phyloP scores from a whole-genome alignment of 2,888 invertebrate species.

The Pheosia gnoma region DNA sequence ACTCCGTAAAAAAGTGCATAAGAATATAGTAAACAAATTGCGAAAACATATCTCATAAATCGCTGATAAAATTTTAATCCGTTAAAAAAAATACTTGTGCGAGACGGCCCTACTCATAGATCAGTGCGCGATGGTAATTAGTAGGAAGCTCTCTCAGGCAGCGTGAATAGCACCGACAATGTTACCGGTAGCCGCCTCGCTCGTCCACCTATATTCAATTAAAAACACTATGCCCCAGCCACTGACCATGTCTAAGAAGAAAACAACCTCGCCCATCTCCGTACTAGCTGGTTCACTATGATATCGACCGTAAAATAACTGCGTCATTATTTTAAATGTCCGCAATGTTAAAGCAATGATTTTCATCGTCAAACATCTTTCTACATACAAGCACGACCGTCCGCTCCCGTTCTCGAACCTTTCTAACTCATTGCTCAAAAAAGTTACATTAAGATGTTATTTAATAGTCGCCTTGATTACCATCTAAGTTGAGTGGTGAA shows the following conservation, averaged over 20 bases:
- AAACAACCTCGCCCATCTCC: constrained; percentile 40
- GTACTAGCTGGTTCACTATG: constrained; percentile 24
- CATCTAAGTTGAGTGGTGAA: constrained; percentile 81
- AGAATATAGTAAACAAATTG: too few relatives aligned
- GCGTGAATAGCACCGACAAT: constrained; percentile 71
- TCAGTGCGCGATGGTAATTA: constrained; percentile 63
- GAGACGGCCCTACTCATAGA: not conserved
- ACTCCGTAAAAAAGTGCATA: too few relatives aligned
- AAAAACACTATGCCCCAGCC: constrained; percentile 60
- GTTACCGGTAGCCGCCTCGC: constrained; percentile 64
- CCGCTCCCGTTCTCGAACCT: constrained; percentile 42
- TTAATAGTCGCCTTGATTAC: constrained; percentile 81
- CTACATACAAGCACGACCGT: constrained; percentile 28
- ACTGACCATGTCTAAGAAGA: constrained; percentile 43
- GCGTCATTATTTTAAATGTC: constrained; percentile 12
- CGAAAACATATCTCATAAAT: too few relatives aligned
- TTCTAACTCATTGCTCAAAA: constrained; percentile 70
- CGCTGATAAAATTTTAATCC: too few relatives aligned
- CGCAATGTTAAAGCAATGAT: constrained; percentile 23
- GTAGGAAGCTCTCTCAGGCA: constrained; percentile 70
- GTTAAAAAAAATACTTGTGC: not conserved
- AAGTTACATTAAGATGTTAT: constrained; percentile 77
- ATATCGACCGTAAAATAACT: constrained; percentile 18
- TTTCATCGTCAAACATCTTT: constrained; percentile 14
- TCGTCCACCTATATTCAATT: constrained; percentile 66